phyloP scores from a whole-genome alignment of 1,140 invertebrate genomes.

The Reticulitermes speratus region DNA sequence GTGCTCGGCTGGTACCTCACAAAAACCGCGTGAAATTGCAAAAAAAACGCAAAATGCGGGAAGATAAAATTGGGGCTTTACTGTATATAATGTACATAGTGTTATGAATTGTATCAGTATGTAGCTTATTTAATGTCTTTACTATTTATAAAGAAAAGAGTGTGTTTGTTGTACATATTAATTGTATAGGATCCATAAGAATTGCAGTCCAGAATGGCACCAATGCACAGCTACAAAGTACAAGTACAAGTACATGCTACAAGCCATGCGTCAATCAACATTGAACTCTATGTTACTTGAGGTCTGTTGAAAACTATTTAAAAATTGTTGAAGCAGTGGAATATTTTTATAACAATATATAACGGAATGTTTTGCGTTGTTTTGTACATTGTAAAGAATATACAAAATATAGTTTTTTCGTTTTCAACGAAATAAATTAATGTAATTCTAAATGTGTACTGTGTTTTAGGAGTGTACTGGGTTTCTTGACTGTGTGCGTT shows the following conservation, averaged over 20 bases:
- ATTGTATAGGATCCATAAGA: background rate
- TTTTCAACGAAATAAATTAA: background rate
- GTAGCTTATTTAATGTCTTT: background rate
- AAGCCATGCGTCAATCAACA: background rate
- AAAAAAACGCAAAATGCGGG: too few relatives aligned
- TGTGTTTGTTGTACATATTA: background rate
- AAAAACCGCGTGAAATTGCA: too few relatives aligned
- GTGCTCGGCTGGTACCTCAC: too few relatives aligned
- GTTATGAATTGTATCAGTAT: background rate
- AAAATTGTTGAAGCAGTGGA: background rate
- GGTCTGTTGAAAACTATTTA: background rate
- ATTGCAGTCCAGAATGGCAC: too few relatives aligned
- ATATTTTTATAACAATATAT: background rate
- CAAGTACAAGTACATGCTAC: too few relatives aligned
- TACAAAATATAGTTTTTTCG: background rate
- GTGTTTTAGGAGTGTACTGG: too few relatives aligned
- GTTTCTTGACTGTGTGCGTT: too few relatives aligned
- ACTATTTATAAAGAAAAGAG: background rate
- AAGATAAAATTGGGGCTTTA: too few relatives aligned
- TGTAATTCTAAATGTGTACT: background rate
- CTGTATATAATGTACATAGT: background rate
- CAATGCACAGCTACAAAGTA: background rate
- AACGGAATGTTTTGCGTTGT: background rate
- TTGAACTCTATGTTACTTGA: background rate
- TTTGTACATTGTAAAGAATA: slow-evolving; percentile 9